A percentile compares a stretch with the other conserved stretches of the same genome.
These are phyloP conservation scores for Hymenopus coronatus DNA, from an alignment of 2,888 invertebrate species.

Conservation along the genomic window DNA sequence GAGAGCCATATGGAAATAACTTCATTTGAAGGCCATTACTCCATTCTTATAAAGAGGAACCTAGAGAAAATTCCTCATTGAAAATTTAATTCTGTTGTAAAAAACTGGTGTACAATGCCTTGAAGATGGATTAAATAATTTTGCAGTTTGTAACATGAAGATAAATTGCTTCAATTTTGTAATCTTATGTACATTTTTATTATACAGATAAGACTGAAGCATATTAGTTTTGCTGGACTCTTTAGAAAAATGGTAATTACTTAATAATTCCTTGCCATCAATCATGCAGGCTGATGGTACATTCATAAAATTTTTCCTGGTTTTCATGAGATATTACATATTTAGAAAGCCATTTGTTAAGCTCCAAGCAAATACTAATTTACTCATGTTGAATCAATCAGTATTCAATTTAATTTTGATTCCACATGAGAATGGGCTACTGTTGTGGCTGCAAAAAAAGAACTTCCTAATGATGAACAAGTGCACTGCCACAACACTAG, in stretches of 20 bases:
- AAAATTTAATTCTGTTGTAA: not conserved
- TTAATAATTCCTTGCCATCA: not conserved
- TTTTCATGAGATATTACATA: too few species aligned
- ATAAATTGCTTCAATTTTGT: not conserved
- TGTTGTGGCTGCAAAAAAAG: not conserved
- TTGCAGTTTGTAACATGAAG: not conserved
- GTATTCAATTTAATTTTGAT: not conserved
- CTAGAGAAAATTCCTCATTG: not conserved
- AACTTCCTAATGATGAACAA: too few species aligned
- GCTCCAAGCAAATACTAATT: not conserved
- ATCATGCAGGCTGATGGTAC: not conserved
- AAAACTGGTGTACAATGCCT: not conserved
- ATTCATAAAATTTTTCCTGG: too few species aligned
- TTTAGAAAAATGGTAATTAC: too few species aligned
- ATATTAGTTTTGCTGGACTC: too few species aligned
- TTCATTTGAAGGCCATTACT: constrained; percentile 1
- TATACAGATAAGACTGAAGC: not conserved
- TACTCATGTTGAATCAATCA: not conserved
- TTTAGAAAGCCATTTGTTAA: too few species aligned
- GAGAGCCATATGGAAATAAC: not conserved
- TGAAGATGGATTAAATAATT: not conserved
- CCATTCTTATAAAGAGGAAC: not conserved
- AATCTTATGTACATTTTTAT: not conserved
- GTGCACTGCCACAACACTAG: not conserved
- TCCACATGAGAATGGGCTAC: not conserved